Percentiles rank a stretch among this genome's conserved stretches.
phyloP scores from a whole-genome alignment of 2,888 invertebrate species.

The Ferrisia virgata region DNA sequence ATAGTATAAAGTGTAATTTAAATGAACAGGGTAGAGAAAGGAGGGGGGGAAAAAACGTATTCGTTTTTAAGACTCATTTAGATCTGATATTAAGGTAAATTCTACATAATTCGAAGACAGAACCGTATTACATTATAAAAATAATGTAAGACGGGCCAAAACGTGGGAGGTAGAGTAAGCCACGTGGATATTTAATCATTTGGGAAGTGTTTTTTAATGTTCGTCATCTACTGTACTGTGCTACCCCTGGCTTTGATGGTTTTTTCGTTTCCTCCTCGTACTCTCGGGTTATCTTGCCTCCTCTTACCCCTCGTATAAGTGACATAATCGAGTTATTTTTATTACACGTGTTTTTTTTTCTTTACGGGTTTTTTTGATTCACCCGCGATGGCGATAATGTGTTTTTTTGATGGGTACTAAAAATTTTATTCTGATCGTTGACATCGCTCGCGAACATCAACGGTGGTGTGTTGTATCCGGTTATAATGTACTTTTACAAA shows the following conservation, averaged over 20 bases:
- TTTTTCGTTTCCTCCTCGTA: neutral
- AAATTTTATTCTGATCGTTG: constrained; percentile 12
- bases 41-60: neutral
- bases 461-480: neutral
- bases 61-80: constrained; percentile 24
- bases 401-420: constrained; percentile 39
- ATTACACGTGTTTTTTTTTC: constrained; percentile 40
- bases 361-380: constrained; percentile 22
- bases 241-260: constrained; percentile 16
- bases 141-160: constrained; percentile 23
- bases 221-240: neutral
- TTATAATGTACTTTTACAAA: no score
- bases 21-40: neutral
- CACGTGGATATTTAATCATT: constrained; percentile 40
- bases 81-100: constrained; percentile 32
- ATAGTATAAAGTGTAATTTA: neutral
- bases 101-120: constrained; percentile 17
- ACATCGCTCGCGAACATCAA: neutral
- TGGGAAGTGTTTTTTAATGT: constrained; percentile 27
- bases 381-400: constrained; percentile 36
- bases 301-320: neutral
- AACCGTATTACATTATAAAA: constrained; percentile 21
- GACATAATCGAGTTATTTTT: constrained; percentile 38
- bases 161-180: constrained; percentile 33
- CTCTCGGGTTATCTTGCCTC: neutral